These are phyloP conservation scores for human DNA, from an alignment of 2,113 vertebrate species.

Conservation along the genomic window DNA sequence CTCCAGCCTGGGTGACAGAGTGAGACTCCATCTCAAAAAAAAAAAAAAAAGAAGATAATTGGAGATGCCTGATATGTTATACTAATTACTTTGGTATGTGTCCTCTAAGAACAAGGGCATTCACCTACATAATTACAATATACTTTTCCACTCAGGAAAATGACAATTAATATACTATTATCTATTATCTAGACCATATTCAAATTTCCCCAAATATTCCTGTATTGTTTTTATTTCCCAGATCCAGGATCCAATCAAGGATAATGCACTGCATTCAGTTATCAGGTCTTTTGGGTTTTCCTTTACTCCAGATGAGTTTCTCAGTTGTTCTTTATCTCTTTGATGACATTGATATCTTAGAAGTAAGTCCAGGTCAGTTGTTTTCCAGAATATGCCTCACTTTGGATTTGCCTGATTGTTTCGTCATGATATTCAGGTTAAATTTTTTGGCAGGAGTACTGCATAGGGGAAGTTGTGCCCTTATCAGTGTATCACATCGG, in stretches of 20 bases:
- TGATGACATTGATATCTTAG: neutral
- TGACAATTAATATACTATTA: neutral
- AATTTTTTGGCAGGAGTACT: neutral
- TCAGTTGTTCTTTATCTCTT: neutral
- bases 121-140: neutral
- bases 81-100: neutral
- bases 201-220: neutral
- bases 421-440: neutral
- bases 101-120: neutral
- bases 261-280: neutral
- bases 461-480: neutral
- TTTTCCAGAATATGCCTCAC: neutral
- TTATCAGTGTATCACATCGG: neutral
- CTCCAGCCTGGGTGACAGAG: too few relatives aligned
- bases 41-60: neutral
- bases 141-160: constrained; percentile 20
- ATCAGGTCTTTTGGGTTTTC: neutral
- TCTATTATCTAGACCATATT: neutral
- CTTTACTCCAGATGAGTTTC: neutral
- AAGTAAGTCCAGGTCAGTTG: neutral
- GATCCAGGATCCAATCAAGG: neutral
- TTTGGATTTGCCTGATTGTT: neutral
- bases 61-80: neutral
- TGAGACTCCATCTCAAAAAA: too few relatives aligned
- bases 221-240: constrained; percentile 26